Evolutionary conservation across 2,888 invertebrate species (phyloP).

Genomic region (Clitarchus hookeri): DNA sequence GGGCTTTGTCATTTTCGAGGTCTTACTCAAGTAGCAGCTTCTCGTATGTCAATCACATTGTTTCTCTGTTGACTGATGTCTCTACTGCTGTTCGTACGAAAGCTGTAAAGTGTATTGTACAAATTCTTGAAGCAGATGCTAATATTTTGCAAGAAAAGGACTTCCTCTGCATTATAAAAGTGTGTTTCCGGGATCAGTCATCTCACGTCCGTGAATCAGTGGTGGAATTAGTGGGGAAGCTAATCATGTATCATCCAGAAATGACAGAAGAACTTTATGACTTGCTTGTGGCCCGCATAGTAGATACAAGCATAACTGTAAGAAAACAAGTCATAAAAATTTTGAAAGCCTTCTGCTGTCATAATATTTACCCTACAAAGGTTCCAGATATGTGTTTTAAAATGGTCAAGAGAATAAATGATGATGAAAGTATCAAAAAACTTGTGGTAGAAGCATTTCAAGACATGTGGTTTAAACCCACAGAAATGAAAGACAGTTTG

Average conservation of each 20-base stretch:
- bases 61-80: not conserved
- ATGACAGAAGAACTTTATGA: not conserved
- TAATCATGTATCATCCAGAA: slow-evolving; percentile 2
- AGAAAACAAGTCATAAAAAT: slow-evolving; percentile 17
- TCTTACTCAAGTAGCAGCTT: not conserved
- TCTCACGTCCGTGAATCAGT: slow-evolving; percentile 1
- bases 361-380: not conserved
- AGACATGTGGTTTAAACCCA: slow-evolving; percentile 4
- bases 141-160: not conserved
- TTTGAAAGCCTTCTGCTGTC: not conserved
- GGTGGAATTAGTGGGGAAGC: not conserved
- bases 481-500: not conserved
- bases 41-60: not conserved
- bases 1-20: not conserved
- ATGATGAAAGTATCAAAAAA: slow-evolving; percentile 22
- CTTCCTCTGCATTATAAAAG: not conserved
- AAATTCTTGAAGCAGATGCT: not conserved
- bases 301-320: slow-evolving; percentile 12
- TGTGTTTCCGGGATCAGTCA: slow-evolving; percentile 15
- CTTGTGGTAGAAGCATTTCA: slow-evolving; percentile 20
- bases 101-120: not conserved
- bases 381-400: slow-evolving; percentile 22
- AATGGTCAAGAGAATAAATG: slow-evolving; percentile 11
- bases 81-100: slow-evolving; percentile 18
- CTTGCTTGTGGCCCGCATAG: not conserved